Conservation (phyloP, 2,888 invertebrate genomes). For the Calliopum simillimum region DNA sequence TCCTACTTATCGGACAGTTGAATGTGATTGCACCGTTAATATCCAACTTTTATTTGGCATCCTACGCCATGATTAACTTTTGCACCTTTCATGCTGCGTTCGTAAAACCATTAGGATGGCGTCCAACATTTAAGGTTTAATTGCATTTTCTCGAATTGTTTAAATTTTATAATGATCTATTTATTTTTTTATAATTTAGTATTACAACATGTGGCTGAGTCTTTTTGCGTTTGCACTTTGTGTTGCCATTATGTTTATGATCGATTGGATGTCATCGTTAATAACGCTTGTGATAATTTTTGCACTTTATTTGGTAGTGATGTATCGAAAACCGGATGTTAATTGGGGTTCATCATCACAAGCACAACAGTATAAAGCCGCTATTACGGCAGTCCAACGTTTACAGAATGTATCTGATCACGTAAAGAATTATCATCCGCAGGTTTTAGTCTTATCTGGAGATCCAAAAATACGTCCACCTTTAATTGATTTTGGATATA, state of each 20-base stretch:
- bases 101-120: slow-evolving; percentile 89
- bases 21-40: slow-evolving; percentile 92
- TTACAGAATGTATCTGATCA: slow-evolving; percentile 90
- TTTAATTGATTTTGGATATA: slow-evolving; percentile 88
- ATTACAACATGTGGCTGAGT: slow-evolving; percentile 93
- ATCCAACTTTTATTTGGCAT: slow-evolving; percentile 95
- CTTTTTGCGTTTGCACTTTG: slow-evolving; percentile 85
- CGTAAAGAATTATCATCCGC: slow-evolving; percentile 97
- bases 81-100: slow-evolving; percentile 95
- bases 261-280: slow-evolving; percentile 93
- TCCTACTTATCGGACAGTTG: slow-evolving; percentile 88
- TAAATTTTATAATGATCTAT: neutral
- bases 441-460: slow-evolving; percentile 86
- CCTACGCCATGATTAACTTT: slow-evolving; percentile 94
- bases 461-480: slow-evolving; percentile 87
- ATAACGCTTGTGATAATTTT: slow-evolving; percentile 90
- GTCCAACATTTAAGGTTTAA: slow-evolving; percentile 85
- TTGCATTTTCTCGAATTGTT: neutral
- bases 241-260: slow-evolving; percentile 92
- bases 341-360: slow-evolving; percentile 99
- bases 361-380: slow-evolving; percentile 94
- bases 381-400: slow-evolving; percentile 85
- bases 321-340: slow-evolving; percentile 95
- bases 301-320: slow-evolving; percentile 90
- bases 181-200: slow-evolving; percentile 72